phyloP scores from a whole-genome alignment of 2,113 vertebrate species.

The Podilymbus podiceps region DNA sequence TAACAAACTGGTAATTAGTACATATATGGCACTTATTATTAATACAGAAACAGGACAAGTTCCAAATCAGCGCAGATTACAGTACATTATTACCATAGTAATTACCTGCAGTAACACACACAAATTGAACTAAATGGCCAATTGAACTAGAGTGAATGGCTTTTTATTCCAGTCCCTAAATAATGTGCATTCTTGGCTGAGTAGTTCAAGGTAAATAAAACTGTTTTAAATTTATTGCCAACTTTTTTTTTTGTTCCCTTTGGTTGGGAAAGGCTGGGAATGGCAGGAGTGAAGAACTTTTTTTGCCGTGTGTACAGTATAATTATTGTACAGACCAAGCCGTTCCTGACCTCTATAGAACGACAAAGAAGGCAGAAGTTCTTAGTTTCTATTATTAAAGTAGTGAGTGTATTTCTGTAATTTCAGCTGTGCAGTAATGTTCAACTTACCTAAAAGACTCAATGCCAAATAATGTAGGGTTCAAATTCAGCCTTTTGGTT shows the following conservation, averaged over 20 bases:
- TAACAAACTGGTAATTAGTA: slow-evolving; percentile 74
- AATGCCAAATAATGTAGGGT: not conserved
- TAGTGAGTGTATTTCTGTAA: not conserved
- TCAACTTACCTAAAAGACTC: not conserved
- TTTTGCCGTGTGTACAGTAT: not conserved
- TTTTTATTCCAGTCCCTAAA: slow-evolving; percentile 77
- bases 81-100: slow-evolving; percentile 71
- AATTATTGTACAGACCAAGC: not conserved
- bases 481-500: not conserved
- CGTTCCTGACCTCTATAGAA: not conserved
- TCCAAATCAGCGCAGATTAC: slow-evolving; percentile 60
- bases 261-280: not conserved
- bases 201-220: slow-evolving; percentile 73
- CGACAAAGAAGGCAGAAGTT: slow-evolving; percentile 26
- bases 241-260: not conserved
- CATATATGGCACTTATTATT: slow-evolving; percentile 49
- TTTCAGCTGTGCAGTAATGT: slow-evolving; percentile 16
- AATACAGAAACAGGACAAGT: slow-evolving; percentile 56
- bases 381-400: not conserved
- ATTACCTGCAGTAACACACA: slow-evolving; percentile 77
- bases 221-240: slow-evolving; percentile 51
- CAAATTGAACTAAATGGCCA: slow-evolving; percentile 78
- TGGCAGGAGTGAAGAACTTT: not conserved
- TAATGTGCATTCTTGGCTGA: slow-evolving; percentile 74
- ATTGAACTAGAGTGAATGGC: slow-evolving; percentile 77